Evolutionary conservation across 2,888 invertebrate species (phyloP), one percentile per base, ranked within the genome.

Genomic region (Hirtodrosophila alboralis): DNA sequence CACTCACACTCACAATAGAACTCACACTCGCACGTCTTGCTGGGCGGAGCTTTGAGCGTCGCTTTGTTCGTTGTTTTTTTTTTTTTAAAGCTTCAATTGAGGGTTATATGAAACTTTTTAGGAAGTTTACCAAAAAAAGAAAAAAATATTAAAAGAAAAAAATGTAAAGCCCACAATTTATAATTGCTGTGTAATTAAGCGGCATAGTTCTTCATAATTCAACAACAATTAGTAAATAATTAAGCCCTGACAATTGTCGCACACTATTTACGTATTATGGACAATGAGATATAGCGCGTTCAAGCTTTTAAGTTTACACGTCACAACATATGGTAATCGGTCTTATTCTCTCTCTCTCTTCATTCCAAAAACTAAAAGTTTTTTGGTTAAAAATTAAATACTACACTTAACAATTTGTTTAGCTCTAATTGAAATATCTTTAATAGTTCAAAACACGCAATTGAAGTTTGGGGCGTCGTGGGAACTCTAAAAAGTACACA

Each of bases 221-320:
- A 81, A 77, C 47, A 77, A 80, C 84, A 77, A 80, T 80, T 80
- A 84, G 80, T 77, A 61, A 84, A 80, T 84, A 81, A 84, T 81
- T 73, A 84, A 78, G 40, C 53, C 63, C 44, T 73, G 60, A 69
- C 84, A 72, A 80, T 75, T 77, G 77, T 69, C 77, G 66, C 56
- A 65, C 59, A 71, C 41, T 31, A 33, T 51, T 33, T 52, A 43
- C 37, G 14, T 43, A 27, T 38, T 52, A 51, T 28, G 21, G 1
- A 38, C 61, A 67, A 61, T 51, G 45, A 47, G 21, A 62, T 38
- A 38, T 26, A 43, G 27, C 33, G 47, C 53, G 43, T 69, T 69
- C 13, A 31, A 47, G 68, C 64, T 47, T 61, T 61, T 43, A 40
- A n/a, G 21, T 30, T 45, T 53, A 45, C 44, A 71, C 56, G 69